A percentile compares a stretch with the other conserved stretches of the same genome.
These are phyloP conservation scores for Stratiomys singularior DNA, from an alignment of 2,888 invertebrate species.

Conservation along the genomic window DNA sequence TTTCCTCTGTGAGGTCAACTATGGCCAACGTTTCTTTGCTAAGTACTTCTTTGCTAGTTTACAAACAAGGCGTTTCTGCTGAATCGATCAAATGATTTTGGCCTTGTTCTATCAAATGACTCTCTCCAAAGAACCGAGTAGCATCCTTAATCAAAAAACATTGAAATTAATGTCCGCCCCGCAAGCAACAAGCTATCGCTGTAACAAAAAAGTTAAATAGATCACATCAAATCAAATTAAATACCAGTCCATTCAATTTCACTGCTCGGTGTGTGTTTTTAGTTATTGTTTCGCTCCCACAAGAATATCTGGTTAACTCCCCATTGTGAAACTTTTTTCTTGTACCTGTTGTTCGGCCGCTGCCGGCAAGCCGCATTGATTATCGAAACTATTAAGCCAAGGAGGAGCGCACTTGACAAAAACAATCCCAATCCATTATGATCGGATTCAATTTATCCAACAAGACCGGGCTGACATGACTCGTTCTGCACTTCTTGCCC, in stretches of 20 bases:
- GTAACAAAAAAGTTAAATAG: conserved; percentile 3
- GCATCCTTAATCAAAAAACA: background rate
- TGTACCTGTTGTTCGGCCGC: background rate
- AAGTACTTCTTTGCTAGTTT: too few species aligned
- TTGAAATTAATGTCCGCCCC: background rate
- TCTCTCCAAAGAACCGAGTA: too few species aligned
- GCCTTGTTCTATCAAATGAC: too few species aligned
- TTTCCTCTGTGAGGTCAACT: too few species aligned
- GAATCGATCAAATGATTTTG: too few species aligned
- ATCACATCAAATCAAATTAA: conserved; percentile 4
- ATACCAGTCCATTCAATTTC: background rate
- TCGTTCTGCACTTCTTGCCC: background rate
- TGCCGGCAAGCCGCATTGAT: background rate
- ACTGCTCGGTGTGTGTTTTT: background rate
- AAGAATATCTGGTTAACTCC: background rate
- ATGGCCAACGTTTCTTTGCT: too few species aligned
- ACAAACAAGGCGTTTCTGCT: too few species aligned
- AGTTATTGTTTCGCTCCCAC: background rate
- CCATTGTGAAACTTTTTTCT: conserved; percentile 31
- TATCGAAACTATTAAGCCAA: conserved; percentile 19
- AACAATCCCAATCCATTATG: conserved; percentile 33
- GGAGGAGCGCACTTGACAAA: conserved; percentile 26
- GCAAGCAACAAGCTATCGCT: background rate
- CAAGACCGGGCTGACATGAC: background rate
- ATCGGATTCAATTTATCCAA: conserved; percentile 34